These are phyloP conservation scores for Trachelipus rathkii DNA, from an alignment of 1,140 invertebrate genomes.

Conservation along the genomic window DNA sequence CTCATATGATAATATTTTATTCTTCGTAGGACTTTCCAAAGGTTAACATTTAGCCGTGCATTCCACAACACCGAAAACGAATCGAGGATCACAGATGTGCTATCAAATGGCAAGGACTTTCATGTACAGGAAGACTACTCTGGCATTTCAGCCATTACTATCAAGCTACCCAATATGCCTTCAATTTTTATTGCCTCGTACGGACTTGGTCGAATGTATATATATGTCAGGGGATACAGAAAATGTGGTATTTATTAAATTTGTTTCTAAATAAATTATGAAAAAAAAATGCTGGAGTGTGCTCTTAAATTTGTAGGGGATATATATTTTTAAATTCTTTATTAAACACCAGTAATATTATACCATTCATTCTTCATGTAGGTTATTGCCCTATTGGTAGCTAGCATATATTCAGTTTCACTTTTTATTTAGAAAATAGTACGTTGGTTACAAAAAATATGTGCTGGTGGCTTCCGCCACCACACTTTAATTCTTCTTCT, in stretches of 20 bases:
- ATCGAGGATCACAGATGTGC: conserved; percentile 94
- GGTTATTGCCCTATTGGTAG: too few relatives aligned
- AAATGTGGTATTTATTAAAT: conserved; percentile 66
- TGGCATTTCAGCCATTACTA: conserved; percentile 99
- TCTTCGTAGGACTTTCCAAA: conserved; percentile 77
- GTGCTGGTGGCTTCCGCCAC: too few relatives aligned
- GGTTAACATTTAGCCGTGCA: conserved; percentile 94
- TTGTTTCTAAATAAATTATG: background rate
- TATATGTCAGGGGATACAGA: conserved; percentile 95
- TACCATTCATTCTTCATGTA: too few relatives aligned
- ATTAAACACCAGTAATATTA: too few relatives aligned
- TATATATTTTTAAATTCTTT: too few relatives aligned
- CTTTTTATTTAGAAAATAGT: conserved; percentile 50
- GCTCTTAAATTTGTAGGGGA: conserved; percentile 49
- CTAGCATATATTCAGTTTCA: conserved; percentile 50
- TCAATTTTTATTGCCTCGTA: conserved; percentile 95
- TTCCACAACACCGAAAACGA: conserved; percentile 99
- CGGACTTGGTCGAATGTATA: conserved; percentile 98
- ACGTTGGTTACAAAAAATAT: conserved; percentile 57
- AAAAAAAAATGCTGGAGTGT: conserved; percentile 53
- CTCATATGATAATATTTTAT: background rate
- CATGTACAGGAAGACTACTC: conserved; percentile 95
- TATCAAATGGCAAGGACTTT: conserved; percentile 92
- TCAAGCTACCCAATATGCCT: conserved; percentile 94
- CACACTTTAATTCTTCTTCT: too few relatives aligned